phyloP scores from a whole-genome alignment of 2,113 vertebrate species.

The Coracopsis vasa region DNA sequence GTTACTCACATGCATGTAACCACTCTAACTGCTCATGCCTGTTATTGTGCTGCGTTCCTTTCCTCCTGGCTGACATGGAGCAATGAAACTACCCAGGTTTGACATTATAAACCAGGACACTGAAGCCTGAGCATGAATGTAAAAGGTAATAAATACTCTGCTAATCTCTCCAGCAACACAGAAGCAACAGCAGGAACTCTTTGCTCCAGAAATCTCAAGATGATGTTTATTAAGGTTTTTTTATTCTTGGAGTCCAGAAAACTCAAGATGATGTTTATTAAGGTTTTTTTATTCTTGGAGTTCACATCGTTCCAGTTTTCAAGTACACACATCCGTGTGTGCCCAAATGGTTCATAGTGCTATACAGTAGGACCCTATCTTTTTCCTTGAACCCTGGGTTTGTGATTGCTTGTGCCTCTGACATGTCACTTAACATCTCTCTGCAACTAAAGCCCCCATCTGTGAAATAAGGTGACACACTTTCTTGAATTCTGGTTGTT shows the following conservation, averaged over 20 bases:
- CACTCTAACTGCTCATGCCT: neutral
- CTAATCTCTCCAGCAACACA: slow-evolving; percentile 18
- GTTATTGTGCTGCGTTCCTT: neutral
- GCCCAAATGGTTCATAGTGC: rapidly evolving
- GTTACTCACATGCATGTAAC: neutral
- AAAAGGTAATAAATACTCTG: slow-evolving; percentile 10
- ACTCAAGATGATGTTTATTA: neutral
- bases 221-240: neutral
- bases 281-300: neutral
- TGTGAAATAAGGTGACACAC: neutral
- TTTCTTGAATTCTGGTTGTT: neutral
- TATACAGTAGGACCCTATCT: neutral
- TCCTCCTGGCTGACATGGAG: neutral
- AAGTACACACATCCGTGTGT: neutral
- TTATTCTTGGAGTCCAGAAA: neutral
- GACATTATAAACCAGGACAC: neutral
- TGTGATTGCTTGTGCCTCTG: neutral
- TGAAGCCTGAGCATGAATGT: neutral
- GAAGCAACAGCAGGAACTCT: neutral
- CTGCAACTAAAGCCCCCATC: neutral
- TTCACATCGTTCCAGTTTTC: neutral
- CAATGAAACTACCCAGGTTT: neutral
- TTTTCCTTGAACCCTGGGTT: neutral
- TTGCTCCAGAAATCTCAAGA: neutral
- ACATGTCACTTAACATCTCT: neutral